phyloP scores from a whole-genome alignment of 2,888 invertebrate genomes.

The Arenicola marina region DNA sequence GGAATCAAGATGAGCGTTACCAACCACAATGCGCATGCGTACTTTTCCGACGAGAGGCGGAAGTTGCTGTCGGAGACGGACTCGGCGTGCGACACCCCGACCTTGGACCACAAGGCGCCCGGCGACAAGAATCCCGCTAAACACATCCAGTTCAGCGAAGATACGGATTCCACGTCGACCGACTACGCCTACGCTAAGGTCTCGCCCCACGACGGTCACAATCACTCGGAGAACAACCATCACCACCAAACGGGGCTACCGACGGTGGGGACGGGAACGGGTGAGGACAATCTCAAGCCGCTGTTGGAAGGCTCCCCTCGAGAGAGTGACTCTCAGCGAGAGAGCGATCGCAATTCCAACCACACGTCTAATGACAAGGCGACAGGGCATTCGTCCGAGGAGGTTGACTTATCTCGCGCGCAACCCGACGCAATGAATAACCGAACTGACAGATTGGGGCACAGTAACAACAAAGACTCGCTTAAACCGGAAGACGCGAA shows the following conservation, averaged over 20 bases:
- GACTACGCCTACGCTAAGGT: not conserved
- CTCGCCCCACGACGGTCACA: not conserved
- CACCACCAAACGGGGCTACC: too few species aligned
- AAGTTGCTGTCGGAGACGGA: slow-evolving; percentile 37
- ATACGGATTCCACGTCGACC: slow-evolving; percentile 14
- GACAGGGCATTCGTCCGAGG: not conserved
- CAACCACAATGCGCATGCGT: slow-evolving; percentile 6
- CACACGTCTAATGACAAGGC: not conserved
- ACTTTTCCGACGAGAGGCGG: slow-evolving; percentile 33
- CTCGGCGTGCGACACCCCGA: slow-evolving; percentile 24
- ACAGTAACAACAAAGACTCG: not conserved
- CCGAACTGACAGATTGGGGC: not conserved
- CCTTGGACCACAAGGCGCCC: not conserved
- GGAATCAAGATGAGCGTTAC: slow-evolving; percentile 5
- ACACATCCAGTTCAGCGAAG: slow-evolving; percentile 21
- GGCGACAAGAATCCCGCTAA: not conserved
- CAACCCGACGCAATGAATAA: too few species aligned
- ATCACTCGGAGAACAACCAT: too few species aligned
- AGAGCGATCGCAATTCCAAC: slow-evolving; percentile 8
- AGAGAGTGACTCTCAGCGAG: slow-evolving; percentile 25
- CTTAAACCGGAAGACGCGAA: not conserved
- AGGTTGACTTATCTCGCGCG: not conserved
- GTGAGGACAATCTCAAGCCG: slow-evolving; percentile 18
- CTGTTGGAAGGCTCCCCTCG: slow-evolving; percentile 18
- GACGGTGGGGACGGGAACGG: not conserved